phyloP scores from a whole-genome alignment of 2,797 vertebrate genomes.

The Takifugu ocellatus region DNA sequence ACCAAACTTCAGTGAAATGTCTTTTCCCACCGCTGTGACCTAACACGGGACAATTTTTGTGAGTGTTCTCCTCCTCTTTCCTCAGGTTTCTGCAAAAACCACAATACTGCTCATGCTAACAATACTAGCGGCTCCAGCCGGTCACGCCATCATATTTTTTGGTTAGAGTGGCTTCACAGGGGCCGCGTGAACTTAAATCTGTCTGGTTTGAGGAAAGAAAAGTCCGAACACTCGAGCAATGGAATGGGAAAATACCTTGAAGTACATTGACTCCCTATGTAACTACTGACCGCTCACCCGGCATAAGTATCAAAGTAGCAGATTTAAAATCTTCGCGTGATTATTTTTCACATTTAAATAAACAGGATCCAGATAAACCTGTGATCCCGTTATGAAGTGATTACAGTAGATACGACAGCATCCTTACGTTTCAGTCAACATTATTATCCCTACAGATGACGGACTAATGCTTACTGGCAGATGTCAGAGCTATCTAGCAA shows the following conservation, averaged over 20 bases:
- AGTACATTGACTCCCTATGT: neutral
- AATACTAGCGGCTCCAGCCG: too few relatives aligned
- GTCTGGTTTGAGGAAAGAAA: too few relatives aligned
- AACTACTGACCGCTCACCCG: too few relatives aligned
- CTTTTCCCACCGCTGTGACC: too few relatives aligned
- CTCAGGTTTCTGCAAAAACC: neutral
- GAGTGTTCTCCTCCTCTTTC: constrained; percentile 2
- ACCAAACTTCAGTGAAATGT: neutral
- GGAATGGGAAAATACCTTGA: neutral
- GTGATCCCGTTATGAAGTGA: constrained; percentile 16
- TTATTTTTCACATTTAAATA: constrained; percentile 18
- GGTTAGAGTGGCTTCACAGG: too few relatives aligned
- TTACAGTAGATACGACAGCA: constrained; percentile 26
- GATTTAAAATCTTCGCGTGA: constrained; percentile 15
- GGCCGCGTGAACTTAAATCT: too few relatives aligned
- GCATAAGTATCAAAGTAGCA: constrained; percentile 6
- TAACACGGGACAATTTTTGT: neutral
- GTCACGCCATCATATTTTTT: neutral
- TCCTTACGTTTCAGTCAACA: constrained; percentile 6
- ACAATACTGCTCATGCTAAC: neutral
- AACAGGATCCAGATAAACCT: constrained; percentile 2
- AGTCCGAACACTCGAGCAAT: too few relatives aligned
- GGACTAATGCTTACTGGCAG: constrained; percentile 20
- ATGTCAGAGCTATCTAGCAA: neutral
- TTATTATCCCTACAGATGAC: constrained; percentile 24